Percentiles rank a stretch among this genome's conserved stretches.
These are phyloP conservation scores for Pachycephala philippinensis DNA, from an alignment of 2,113 vertebrate species.

Conservation along the genomic window DNA sequence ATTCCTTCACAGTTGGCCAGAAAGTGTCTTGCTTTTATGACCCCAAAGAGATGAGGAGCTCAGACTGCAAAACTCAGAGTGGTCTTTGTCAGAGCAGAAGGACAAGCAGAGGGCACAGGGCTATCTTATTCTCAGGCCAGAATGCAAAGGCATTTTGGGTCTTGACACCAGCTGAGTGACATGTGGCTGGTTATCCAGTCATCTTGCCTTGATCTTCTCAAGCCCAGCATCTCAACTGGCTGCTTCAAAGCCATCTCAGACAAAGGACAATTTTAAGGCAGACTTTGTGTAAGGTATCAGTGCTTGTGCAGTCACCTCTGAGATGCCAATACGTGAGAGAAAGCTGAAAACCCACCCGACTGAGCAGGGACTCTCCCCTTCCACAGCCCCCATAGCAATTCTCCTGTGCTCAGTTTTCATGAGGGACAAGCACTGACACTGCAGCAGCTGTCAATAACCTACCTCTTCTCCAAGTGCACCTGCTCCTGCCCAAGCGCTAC, in stretches of 20 bases:
- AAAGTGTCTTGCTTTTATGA: background rate
- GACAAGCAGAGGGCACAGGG: background rate
- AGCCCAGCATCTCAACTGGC: background rate
- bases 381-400: accelerated
- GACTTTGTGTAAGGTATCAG: background rate
- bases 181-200: background rate
- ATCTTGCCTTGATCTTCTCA: background rate
- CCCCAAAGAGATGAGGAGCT: background rate
- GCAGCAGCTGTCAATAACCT: background rate
- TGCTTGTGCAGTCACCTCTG: background rate
- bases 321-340: background rate
- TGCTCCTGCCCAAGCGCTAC: background rate
- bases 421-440: background rate
- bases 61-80: background rate
- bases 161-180: background rate
- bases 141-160: background rate
- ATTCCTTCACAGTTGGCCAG: background rate
- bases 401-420: background rate
- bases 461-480: background rate
- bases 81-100: background rate
- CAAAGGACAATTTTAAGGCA: background rate
- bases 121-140: background rate
- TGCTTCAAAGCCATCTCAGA: background rate
- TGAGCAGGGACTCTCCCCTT: background rate
- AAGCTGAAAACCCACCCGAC: background rate